Evolutionary conservation across 2,888 invertebrate species (phyloP), one percentile per base, ranked within the genome.

Genomic region (Melolontha melolontha): DNA sequence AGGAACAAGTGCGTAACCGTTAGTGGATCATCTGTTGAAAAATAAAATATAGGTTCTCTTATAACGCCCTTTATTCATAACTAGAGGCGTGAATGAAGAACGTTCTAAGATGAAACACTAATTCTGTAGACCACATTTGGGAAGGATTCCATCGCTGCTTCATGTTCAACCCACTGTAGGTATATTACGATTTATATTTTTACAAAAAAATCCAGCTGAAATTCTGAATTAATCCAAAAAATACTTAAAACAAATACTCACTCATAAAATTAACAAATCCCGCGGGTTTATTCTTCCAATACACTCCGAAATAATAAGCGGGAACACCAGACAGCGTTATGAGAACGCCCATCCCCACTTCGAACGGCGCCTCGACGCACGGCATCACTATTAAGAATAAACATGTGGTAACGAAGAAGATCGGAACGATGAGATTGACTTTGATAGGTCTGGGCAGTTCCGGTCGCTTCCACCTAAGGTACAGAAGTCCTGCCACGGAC

Each of bases 251-350:
- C 39, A 50, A 68, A 68, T 50, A 84, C 87, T 87, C 83, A 93
- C 93, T 84, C 77, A 92, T 89, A 11, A 86, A 72, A 34, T 81
- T 82, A 62, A 84, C 82, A 71, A 93, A 86, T 80, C 85, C 85
- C 29, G 81, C 74, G 0, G 94, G 94, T 76, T 90, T 91, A 44
- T 86, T 83, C 76, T 87, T 86, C 87, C 90, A 89, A 62, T 85
- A 86, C 44, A 95, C 89, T 42, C 94, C 90, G 0, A 89, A 77
- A 76, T 88, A 90, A 83, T 95, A 96, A 16, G 92, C 91, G 0
- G 96, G 96, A 69, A 96, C 86, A 1, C 96, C 96, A 27, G 91
- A 88, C n/a, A 91, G 79, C 0, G 95, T 94, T 77, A 96, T 94
- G 29, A 90, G 77, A 1, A 90, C 84, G 12, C 95, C 96, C 80